Evolutionary conservation across 2,797 vertebrate genomes (phyloP).

Genomic region (Alectoris magna): DNA sequence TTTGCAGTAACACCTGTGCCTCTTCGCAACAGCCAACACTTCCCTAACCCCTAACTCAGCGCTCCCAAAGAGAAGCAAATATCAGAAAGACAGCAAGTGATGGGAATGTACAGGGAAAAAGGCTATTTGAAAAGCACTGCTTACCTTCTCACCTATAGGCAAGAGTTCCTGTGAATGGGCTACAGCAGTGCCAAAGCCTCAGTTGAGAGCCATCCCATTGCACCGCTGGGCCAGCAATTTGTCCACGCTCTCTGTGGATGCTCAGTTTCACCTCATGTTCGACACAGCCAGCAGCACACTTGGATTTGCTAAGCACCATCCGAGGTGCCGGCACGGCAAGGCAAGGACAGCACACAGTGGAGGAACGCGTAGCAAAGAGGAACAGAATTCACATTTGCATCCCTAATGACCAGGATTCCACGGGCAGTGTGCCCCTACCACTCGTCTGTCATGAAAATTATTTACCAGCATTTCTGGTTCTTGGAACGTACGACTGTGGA

Average conservation of each 20-base stretch:
- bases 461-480: neutral
- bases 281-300: accelerated
- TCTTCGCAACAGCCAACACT: neutral
- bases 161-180: neutral
- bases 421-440: neutral
- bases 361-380: neutral
- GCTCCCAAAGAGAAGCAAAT: neutral
- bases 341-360: neutral
- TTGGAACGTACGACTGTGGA: neutral
- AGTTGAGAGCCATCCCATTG: neutral
- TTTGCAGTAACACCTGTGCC: neutral
- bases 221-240: accelerated
- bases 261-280: neutral
- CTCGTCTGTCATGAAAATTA: neutral
- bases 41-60: neutral
- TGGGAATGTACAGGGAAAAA: neutral
- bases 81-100: neutral
- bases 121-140: neutral
- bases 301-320: neutral
- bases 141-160: neutral
- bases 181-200: too few species aligned
- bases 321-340: neutral
- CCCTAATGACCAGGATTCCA: neutral
- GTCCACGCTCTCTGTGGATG: too few species aligned
- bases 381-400: neutral